phyloP scores from a whole-genome alignment of 2,888 invertebrate species.

The Heliconius cydno region DNA sequence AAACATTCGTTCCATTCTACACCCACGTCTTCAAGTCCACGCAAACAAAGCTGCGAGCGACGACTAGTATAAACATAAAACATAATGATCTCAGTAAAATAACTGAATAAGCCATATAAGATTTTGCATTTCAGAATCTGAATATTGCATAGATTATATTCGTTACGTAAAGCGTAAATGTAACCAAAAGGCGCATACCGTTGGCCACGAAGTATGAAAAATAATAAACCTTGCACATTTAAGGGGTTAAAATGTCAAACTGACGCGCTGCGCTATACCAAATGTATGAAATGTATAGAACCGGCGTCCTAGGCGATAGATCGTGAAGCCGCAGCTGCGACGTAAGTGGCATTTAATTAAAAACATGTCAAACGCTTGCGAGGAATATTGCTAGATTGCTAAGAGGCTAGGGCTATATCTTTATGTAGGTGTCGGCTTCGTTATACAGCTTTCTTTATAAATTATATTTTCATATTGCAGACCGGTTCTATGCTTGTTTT shows the following conservation, averaged over 20 bases:
- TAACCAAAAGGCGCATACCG: conserved; percentile 12
- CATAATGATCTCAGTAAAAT: background rate
- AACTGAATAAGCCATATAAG: background rate
- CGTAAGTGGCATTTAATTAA: conserved; percentile 75
- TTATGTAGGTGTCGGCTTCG: conserved; percentile 18
- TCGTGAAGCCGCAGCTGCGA: conserved; percentile 48
- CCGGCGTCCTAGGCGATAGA: conserved; percentile 32
- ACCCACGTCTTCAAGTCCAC: too few relatives aligned
- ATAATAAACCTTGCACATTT: conserved; percentile 18
- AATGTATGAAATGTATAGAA: conserved; percentile 17
- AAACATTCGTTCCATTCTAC: too few relatives aligned
- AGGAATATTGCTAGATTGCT: conserved; percentile 39
- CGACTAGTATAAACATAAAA: too few relatives aligned
- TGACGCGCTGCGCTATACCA: background rate
- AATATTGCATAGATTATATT: conserved; percentile 11
- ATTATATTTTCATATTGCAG: conserved; percentile 8
- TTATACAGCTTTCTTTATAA: conserved; percentile 17
- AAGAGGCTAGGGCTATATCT: conserved; percentile 22
- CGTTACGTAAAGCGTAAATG: background rate
- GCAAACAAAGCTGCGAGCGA: too few relatives aligned
- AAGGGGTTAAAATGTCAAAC: conserved; percentile 15
- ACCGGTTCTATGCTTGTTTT: background rate
- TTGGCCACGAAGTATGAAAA: conserved; percentile 1
- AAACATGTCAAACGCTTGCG: conserved; percentile 66
- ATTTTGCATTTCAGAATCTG: background rate